A percentile compares a stretch with the other conserved stretches of the same genome.
These are phyloP conservation scores for Chalcis sispes DNA, from an alignment of 2,888 invertebrate genomes.

Conservation along the genomic window DNA sequence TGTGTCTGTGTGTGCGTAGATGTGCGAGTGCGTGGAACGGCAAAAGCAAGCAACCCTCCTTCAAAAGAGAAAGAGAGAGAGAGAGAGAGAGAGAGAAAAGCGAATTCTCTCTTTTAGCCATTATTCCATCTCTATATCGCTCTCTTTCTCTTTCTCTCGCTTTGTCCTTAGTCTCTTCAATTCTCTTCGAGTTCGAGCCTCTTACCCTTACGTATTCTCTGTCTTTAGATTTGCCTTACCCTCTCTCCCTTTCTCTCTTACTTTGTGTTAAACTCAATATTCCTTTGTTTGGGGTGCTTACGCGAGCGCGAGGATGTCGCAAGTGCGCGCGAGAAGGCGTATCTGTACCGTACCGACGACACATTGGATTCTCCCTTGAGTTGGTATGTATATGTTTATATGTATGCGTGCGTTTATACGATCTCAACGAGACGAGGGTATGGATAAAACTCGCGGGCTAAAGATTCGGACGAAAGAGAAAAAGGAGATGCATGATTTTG, in stretches of 20 bases:
- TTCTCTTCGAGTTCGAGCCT: neutral
- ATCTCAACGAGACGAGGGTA: neutral
- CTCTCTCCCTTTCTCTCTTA: too few relatives aligned
- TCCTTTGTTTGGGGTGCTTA: slow-evolving; percentile 74
- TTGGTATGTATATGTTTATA: too few relatives aligned
- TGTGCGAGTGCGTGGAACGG: too few relatives aligned
- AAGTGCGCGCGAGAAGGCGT: slow-evolving; percentile 13
- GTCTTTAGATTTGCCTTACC: slow-evolving; percentile 57
- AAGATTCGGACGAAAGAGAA: too few relatives aligned
- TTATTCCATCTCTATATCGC: slow-evolving; percentile 12
- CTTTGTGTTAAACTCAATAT: slow-evolving; percentile 72
- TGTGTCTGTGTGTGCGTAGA: too few relatives aligned
- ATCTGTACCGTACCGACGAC: slow-evolving; percentile 16
- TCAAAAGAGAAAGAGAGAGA: too few relatives aligned
- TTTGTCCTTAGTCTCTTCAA: slow-evolving; percentile 12
- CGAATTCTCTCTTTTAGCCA: slow-evolving; percentile 59
- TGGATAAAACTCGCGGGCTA: too few relatives aligned
- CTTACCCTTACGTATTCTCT: neutral
- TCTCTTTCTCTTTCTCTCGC: slow-evolving; percentile 31
- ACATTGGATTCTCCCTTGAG: too few relatives aligned
- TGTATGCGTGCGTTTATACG: too few relatives aligned
- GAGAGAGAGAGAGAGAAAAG: slow-evolving; percentile 14
- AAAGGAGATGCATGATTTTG: too few relatives aligned
- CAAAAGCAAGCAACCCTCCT: slow-evolving; percentile 67
- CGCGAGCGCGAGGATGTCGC: slow-evolving; percentile 60